Evolutionary conservation across 1,140 invertebrate genomes (phyloP).

Genomic region (Cotesia typhae): DNA sequence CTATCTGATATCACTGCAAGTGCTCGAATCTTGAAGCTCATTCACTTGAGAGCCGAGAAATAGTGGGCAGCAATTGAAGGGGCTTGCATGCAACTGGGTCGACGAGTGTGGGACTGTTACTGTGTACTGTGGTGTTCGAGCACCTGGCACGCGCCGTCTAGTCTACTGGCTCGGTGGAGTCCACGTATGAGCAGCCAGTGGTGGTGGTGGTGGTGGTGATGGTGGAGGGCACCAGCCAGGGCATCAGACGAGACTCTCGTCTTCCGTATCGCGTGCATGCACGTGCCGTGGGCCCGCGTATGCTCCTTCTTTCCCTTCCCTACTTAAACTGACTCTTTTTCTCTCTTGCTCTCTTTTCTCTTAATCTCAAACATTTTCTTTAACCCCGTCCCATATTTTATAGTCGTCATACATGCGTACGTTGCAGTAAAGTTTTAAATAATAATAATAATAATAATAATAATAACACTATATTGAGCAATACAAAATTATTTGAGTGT

Average conservation of each 20-base stretch:
- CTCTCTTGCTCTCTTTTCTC: background rate
- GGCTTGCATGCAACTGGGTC: slow-evolving; percentile 25
- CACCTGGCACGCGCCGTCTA: slow-evolving; percentile 33
- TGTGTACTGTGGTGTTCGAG: slow-evolving; percentile 11
- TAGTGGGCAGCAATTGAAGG: background rate
- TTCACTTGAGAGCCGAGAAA: background rate
- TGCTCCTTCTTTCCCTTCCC: background rate
- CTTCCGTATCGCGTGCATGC: slow-evolving; percentile 19
- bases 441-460: too few relatives aligned
- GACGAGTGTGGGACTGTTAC: background rate
- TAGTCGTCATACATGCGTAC: too few relatives aligned
- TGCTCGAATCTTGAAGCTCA: too few relatives aligned
- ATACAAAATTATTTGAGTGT: too few relatives aligned
- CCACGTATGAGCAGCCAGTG: background rate
- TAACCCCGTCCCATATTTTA: background rate
- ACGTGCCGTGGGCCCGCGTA: slow-evolving; percentile 17
- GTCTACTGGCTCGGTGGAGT: slow-evolving; percentile 25
- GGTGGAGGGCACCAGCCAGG: background rate
- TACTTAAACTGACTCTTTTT: background rate
- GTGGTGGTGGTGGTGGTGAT: slow-evolving; percentile 8
- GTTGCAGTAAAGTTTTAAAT: too few relatives aligned
- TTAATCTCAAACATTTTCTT: background rate
- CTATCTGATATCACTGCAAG: too few relatives aligned
- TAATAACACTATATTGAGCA: too few relatives aligned
- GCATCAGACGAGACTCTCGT: slow-evolving; percentile 10